These are phyloP conservation scores for Eremophila alpestris DNA, from an alignment of 2,797 vertebrate genomes.

Conservation along the genomic window DNA sequence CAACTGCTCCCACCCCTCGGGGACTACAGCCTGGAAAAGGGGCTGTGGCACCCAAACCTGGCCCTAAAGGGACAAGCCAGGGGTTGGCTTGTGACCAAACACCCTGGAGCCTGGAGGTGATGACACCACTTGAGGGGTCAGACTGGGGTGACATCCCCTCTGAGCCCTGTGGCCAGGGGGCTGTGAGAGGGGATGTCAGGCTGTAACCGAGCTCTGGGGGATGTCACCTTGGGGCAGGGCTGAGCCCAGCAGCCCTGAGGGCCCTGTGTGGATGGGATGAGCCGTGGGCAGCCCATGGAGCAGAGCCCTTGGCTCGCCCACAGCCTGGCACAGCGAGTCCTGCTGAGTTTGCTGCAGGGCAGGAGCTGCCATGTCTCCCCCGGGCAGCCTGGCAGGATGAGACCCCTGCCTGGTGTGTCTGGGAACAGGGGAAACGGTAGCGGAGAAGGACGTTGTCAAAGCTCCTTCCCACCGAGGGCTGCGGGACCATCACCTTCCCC, in stretches of 20 bases:
- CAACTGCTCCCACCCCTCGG: neutral
- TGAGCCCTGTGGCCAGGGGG: fast-evolving
- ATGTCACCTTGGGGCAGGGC: neutral
- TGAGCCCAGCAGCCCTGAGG: neutral
- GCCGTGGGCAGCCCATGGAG: fast-evolving
- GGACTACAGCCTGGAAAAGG: neutral
- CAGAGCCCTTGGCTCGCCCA: neutral
- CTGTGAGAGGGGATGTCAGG: neutral
- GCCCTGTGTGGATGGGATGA: neutral
- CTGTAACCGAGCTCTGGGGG: neutral
- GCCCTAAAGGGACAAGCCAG: neutral
- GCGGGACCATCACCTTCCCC: neutral
- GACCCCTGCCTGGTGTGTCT: neutral
- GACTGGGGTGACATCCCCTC: neutral
- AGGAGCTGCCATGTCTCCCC: neutral
- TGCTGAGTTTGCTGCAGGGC: neutral
- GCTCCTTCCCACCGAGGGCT: neutral
- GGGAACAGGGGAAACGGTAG: neutral
- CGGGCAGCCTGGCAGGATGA: neutral
- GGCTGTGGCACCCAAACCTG: neutral
- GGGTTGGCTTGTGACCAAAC: fast-evolving
- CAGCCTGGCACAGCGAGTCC: neutral
- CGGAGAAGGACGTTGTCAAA: neutral
- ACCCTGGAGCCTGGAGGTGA: neutral
- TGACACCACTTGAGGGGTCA: neutral